A percentile compares a stretch with the other conserved stretches of the same genome.
These are phyloP conservation scores for Falco rusticolus DNA, from an alignment of 2,797 vertebrate genomes.

Conservation along the genomic window DNA sequence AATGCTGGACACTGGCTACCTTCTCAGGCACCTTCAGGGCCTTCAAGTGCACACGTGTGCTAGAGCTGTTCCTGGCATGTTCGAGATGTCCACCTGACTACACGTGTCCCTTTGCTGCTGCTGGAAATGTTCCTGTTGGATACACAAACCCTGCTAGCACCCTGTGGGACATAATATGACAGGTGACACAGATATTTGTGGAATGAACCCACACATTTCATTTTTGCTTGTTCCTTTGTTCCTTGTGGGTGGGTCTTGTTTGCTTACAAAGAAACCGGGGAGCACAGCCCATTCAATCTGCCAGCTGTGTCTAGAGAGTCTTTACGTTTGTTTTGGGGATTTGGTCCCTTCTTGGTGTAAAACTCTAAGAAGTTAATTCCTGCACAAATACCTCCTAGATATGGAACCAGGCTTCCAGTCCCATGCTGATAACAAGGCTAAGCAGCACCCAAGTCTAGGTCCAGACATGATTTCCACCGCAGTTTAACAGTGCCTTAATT, in stretches of 20 bases:
- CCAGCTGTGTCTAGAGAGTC: background rate
- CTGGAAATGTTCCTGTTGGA: background rate
- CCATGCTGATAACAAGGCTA: background rate
- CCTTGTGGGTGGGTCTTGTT: background rate
- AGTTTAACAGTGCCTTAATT: background rate
- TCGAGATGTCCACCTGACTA: background rate
- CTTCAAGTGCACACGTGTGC: rapidly evolving
- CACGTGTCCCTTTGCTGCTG: background rate
- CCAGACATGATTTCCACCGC: background rate
- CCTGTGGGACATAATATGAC: background rate
- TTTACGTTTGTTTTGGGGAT: rapidly evolving
- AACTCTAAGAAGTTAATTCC: background rate
- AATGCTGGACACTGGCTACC: background rate
- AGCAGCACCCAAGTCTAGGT: rapidly evolving
- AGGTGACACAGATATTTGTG: background rate
- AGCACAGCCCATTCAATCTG: background rate
- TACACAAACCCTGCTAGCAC: background rate
- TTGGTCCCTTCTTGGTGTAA: background rate
- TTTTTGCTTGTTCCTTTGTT: background rate
- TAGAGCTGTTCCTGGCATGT: background rate
- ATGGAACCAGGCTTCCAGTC: background rate
- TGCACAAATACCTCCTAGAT: background rate
- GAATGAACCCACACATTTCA: background rate
- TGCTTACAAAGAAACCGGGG: background rate
- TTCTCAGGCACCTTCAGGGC: background rate